phyloP scores from a whole-genome alignment of 2,888 invertebrate genomes.

The Nebria salina region DNA sequence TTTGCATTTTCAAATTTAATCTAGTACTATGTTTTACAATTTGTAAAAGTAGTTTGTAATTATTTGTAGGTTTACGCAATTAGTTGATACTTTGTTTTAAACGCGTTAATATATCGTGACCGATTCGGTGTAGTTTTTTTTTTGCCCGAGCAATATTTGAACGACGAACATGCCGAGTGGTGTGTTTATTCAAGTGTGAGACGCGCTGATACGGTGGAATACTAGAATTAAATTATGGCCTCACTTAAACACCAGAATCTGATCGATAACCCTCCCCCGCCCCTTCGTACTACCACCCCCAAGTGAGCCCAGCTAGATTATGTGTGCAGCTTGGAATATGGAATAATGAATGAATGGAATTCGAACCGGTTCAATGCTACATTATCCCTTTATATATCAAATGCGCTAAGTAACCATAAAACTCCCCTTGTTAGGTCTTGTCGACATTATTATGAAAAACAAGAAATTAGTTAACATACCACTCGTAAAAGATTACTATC shows the following conservation, averaged over 20 bases:
- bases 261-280: conserved; percentile 29
- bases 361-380: conserved; percentile 1
- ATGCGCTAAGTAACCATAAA: too few species aligned
- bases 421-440: too few species aligned
- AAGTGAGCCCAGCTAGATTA: conserved; percentile 10
- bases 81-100: not conserved
- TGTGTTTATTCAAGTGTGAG: conserved; percentile 44
- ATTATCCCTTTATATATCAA: too few species aligned
- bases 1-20: too few species aligned
- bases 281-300: not conserved
- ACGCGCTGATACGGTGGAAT: conserved; percentile 44
- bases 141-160: conserved; percentile 38
- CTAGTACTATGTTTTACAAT: too few species aligned
- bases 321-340: not conserved
- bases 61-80: not conserved
- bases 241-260: conserved; percentile 39
- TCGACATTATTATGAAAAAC: too few species aligned
- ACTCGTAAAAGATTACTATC: too few species aligned
- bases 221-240: conserved; percentile 47
- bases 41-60: too few species aligned
- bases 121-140: conserved; percentile 17
- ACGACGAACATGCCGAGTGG: conserved; percentile 15
- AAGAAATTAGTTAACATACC: too few species aligned
- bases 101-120: conserved; percentile 9
- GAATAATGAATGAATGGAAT: conserved; percentile 14